Conservation (phyloP, 1,140 invertebrate species). For the Hormaphis cornu region DNA sequence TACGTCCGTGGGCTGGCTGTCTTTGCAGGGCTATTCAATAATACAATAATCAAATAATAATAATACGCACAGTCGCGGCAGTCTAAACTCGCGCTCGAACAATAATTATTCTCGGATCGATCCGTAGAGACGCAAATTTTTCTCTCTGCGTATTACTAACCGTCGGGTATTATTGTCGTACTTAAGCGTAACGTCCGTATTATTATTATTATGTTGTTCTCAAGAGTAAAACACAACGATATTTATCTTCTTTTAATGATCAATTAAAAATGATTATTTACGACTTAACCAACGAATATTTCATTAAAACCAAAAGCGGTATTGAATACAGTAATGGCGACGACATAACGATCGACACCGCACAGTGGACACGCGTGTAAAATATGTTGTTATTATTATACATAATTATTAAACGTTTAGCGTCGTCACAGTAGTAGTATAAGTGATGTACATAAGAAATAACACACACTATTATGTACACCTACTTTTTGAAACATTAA, state of each 20-base stretch:
- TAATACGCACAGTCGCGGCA: no score
- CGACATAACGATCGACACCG: neutral
- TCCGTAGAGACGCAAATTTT: no score
- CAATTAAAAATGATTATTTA: conserved; percentile 24
- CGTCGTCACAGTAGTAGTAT: neutral
- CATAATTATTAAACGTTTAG: conserved; percentile 11
- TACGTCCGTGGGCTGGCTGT: no score
- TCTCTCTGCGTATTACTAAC: no score
- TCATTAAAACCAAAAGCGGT: neutral
- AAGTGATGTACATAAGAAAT: no score
- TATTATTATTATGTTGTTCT: neutral
- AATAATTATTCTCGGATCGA: no score
- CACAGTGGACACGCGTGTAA: neutral
- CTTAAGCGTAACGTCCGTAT: neutral
- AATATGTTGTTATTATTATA: neutral
- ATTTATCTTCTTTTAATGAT: conserved; percentile 6
- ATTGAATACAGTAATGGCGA: neutral
- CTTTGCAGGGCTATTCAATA: no score
- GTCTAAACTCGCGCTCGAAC: no score
- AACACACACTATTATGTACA: no score
- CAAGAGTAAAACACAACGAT: neutral
- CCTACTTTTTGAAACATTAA: neutral
- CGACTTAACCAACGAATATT: neutral
- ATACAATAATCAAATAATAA: no score
- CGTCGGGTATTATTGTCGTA: no score